A percentile compares a stretch with the other conserved stretches of the same genome.
phyloP scores from a whole-genome alignment of 2,888 invertebrate genomes.

The Ophion obscuratus region DNA sequence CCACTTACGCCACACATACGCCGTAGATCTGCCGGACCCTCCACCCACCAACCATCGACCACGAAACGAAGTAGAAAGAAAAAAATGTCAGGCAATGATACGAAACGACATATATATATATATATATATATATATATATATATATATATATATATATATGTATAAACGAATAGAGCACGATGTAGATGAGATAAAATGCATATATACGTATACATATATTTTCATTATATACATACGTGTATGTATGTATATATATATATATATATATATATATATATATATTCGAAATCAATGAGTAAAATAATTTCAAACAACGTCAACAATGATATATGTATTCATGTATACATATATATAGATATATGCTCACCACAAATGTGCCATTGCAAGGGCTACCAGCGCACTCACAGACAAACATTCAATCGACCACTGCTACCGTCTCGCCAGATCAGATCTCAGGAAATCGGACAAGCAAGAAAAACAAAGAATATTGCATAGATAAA shows the following conservation, averaged over 20 bases:
- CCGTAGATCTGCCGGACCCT: constrained; percentile 81
- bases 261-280: constrained; percentile 11
- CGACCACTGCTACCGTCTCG: constrained; percentile 79
- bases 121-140: constrained; percentile 63
- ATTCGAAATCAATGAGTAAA: constrained; percentile 18
- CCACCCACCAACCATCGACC: constrained; percentile 79
- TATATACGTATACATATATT: constrained; percentile 35
- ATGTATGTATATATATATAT: constrained; percentile 26
- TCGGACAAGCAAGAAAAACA: constrained; percentile 55
- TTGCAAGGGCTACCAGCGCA: constrained; percentile 82
- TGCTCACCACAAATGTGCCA: constrained; percentile 78
- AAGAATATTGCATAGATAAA: constrained; percentile 45
- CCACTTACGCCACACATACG: constrained; percentile 79
- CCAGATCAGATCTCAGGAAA: constrained; percentile 65
- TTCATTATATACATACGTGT: constrained; percentile 19
- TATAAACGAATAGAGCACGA: constrained; percentile 65
- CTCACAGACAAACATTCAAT: constrained; percentile 84
- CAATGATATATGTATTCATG: constrained; percentile 37
- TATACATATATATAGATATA: constrained; percentile 66
- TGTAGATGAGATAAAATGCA: constrained; percentile 63
- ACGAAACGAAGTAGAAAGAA: constrained; percentile 67
- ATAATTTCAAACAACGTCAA: constrained; percentile 16
- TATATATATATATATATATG: constrained; percentile 50
- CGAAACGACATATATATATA: constrained; percentile 52
- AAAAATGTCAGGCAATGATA: constrained; percentile 57